Evolutionary conservation across 2,888 invertebrate genomes (phyloP), one percentile per base, ranked within the genome.

Genomic region (Phengaris alcon): DNA sequence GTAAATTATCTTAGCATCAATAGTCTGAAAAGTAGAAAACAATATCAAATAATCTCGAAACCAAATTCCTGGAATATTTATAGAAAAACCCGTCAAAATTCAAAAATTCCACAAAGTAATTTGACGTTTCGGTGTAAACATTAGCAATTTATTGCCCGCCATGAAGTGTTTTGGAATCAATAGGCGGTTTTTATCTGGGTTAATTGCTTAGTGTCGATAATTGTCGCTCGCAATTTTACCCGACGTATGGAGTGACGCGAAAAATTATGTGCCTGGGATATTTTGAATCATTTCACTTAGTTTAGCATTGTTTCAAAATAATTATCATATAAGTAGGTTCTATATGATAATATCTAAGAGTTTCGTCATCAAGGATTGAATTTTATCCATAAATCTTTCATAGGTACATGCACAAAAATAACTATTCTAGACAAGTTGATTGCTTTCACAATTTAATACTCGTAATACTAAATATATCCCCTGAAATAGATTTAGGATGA

Each of bases 141-240:
- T 64, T 22, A 64, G 35, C 64, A 12, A 44, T 64, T 22, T 35
- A 64, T 35, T 64, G 64, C 6, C 64, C 12, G 35, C 13, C 64
- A 73, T 68, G 73, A 73, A 64, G 73, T 73, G 22, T 72, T 76
- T 73, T 55, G 73, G 74, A 75, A 75, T 75, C 74, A 74, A 75
- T 77, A 74, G 51, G 70, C 57, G 76, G 72, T 77, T 73, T 74
- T 77, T 70, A 76, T 76, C 68, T 74, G 74, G 76, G 68, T 76
- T 74, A 77, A 68, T 69, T 64, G 77, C 73, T 77, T 76, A 74
- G 76, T 77, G 76, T 75, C 77, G 73, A 77, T 77, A 74, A 77
- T 77, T 76, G 77, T 77, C 77, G 48, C 59, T 72, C 73, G 44
- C 68, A 76, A 76, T 72, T 77, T 74, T 70, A 15, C 72, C 64